Percentiles rank a stretch among this genome's conserved stretches.
These are phyloP conservation scores for Garrulus glandarius DNA, from an alignment of 2,797 vertebrate genomes.

Conservation along the genomic window DNA sequence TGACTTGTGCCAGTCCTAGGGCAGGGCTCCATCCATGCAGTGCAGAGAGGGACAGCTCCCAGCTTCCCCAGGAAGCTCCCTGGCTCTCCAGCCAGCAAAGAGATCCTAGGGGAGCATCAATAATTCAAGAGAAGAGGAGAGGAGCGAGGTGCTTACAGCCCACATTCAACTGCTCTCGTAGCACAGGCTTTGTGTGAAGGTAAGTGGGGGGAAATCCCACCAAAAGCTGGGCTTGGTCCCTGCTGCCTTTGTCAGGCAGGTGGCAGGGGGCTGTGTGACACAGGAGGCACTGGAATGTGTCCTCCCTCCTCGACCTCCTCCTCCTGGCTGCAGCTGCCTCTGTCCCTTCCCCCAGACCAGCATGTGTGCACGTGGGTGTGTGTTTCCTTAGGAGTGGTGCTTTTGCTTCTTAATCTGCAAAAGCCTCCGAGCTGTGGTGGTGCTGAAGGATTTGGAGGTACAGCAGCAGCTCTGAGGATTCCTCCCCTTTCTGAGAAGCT, in stretches of 20 bases:
- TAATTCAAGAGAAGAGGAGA: slow-evolving; percentile 48
- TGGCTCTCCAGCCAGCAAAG: background rate
- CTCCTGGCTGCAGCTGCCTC: background rate
- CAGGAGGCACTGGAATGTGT: background rate
- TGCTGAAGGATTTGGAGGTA: background rate
- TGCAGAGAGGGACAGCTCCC: background rate
- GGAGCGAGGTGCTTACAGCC: background rate
- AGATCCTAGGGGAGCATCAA: slow-evolving; percentile 3
- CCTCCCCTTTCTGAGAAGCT: background rate
- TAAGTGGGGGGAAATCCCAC: background rate
- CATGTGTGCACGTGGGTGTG: slow-evolving; percentile 13
- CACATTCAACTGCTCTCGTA: background rate
- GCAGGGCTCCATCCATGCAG: background rate
- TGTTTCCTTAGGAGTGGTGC: background rate
- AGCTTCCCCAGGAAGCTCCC: background rate
- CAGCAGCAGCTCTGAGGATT: background rate
- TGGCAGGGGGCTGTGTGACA: background rate
- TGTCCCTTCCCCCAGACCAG: slow-evolving; percentile 18
- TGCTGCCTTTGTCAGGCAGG: background rate
- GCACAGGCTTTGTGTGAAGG: background rate
- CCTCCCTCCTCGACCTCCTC: background rate
- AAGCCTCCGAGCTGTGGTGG: slow-evolving; percentile 9
- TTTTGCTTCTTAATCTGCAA: slow-evolving; percentile 36
- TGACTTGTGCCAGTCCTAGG: background rate
- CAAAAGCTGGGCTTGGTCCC: background rate